These are phyloP conservation scores for Heliornis fulica DNA, from an alignment of 2,113 vertebrate species.

Conservation along the genomic window DNA sequence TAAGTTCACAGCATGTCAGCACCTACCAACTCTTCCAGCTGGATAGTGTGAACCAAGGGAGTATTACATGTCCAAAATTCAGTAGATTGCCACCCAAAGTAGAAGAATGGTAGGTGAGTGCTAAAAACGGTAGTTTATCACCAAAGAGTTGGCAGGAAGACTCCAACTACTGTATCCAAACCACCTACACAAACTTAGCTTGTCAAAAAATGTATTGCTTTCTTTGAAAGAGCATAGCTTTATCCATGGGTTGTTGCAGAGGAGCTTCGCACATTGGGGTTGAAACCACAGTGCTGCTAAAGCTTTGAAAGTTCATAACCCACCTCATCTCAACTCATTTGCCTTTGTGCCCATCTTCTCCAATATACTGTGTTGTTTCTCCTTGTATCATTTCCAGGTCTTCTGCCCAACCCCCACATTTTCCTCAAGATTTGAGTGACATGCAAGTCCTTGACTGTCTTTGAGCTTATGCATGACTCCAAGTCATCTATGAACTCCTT, in stretches of 20 bases:
- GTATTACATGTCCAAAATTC: rapidly evolving
- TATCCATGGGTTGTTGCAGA: background rate
- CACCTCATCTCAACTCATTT: background rate
- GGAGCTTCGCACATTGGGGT: background rate
- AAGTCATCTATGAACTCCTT: background rate
- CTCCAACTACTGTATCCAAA: background rate
- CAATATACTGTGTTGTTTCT: background rate
- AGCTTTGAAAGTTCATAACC: background rate
- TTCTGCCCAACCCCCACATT: background rate
- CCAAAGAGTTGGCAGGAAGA: background rate
- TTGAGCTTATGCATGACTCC: background rate
- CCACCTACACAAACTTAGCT: background rate
- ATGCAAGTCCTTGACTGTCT: background rate
- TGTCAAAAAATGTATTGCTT: background rate
- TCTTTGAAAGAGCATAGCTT: background rate
- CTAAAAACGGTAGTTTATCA: background rate
- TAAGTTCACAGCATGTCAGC: background rate
- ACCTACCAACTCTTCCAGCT: background rate
- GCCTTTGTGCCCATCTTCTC: too few species aligned
- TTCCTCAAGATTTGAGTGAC: background rate
- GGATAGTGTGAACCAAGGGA: background rate
- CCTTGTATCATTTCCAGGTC: background rate
- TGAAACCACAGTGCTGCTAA: background rate
- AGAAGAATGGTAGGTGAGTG: background rate
- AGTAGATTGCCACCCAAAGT: background rate